Evolutionary conservation across 2,797 vertebrate species (phyloP).

Genomic region (Esox masquinongy): DNA sequence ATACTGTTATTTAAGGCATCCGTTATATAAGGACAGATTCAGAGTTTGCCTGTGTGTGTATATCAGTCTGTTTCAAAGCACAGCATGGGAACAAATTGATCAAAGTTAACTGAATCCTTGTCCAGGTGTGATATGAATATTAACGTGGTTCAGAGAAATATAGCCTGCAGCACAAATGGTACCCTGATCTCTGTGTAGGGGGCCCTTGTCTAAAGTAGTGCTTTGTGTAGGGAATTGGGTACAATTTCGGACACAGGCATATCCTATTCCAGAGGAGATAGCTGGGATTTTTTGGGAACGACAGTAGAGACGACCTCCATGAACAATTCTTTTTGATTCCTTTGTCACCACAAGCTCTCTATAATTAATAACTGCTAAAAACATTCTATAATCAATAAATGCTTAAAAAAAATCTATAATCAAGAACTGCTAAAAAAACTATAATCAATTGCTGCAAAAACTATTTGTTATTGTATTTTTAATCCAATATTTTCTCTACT

Average conservation of each 20-base stretch:
- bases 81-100: slow-evolving; percentile 48
- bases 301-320: slow-evolving; percentile 3
- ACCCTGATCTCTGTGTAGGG: neutral
- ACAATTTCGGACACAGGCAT: neutral
- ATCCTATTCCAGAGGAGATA: neutral
- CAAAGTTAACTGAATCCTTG: slow-evolving; percentile 44
- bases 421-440: too few relatives aligned
- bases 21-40: slow-evolving; percentile 40
- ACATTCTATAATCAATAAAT: too few relatives aligned
- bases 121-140: slow-evolving; percentile 45
- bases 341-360: slow-evolving; percentile 52
- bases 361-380: slow-evolving; percentile 29
- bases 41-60: neutral
- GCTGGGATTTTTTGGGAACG: neutral
- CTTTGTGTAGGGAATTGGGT: neutral
- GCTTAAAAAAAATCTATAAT: too few relatives aligned
- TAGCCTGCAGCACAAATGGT: neutral
- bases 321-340: slow-evolving; percentile 49
- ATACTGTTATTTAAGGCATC: slow-evolving; percentile 42
- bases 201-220: neutral
- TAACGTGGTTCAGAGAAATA: slow-evolving; percentile 51
- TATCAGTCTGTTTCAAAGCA: slow-evolving; percentile 44
- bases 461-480: too few relatives aligned
- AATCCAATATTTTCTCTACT: too few relatives aligned
- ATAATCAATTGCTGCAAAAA: too few relatives aligned